Percentiles rank a stretch among this genome's conserved stretches.
Conservation (phyloP, 2,113 vertebrate genomes). For the Stomatorhinus ivindoensis region DNA sequence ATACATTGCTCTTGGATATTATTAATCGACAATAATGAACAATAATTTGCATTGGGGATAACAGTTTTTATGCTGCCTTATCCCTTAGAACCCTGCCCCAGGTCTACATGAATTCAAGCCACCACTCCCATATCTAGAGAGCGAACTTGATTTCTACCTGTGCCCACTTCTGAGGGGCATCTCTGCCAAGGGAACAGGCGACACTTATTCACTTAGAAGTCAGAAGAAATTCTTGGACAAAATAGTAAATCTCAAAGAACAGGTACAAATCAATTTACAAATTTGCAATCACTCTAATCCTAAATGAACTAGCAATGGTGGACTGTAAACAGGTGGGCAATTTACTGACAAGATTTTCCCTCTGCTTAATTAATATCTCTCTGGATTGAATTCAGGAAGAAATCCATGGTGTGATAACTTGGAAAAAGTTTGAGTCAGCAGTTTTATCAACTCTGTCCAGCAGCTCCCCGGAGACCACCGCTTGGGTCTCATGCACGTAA, state of each 20-base stretch:
- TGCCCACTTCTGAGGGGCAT: slow-evolving; percentile 73
- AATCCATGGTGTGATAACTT: slow-evolving; percentile 66
- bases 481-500: slow-evolving; percentile 53
- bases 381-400: slow-evolving; percentile 58
- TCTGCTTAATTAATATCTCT: not conserved
- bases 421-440: slow-evolving; percentile 66
- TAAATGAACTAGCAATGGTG: not conserved
- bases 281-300: not conserved
- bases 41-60: not conserved
- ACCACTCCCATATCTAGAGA: slow-evolving; percentile 68
- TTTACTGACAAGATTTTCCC: not conserved
- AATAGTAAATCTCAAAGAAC: slow-evolving; percentile 50
- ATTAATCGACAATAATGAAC: not conserved
- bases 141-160: slow-evolving; percentile 69
- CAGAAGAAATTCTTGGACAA: slow-evolving; percentile 65
- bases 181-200: slow-evolving; percentile 42
- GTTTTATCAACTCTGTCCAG: slow-evolving; percentile 46
- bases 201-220: slow-evolving; percentile 50
- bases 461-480: slow-evolving; percentile 28
- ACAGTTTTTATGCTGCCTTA: not conserved
- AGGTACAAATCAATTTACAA: not conserved
- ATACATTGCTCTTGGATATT: not conserved
- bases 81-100: slow-evolving; percentile 75
- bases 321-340: not conserved
- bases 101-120: slow-evolving; percentile 62